phyloP scores from a whole-genome alignment of 37 sponge, comb jelly and placozoan species.

The Petrosia ficiformis region DNA sequence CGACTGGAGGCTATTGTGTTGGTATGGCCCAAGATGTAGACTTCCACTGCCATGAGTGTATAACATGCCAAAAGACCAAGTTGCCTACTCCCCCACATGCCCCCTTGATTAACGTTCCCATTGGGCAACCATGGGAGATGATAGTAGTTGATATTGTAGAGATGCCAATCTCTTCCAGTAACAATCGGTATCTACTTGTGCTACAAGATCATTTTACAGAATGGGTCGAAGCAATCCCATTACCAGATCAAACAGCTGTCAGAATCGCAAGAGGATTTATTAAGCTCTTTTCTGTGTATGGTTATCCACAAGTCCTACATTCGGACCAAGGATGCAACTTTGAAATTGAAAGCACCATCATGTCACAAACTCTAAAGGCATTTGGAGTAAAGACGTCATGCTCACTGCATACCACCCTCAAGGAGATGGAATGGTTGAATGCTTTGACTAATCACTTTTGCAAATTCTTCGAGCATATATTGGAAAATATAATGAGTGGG shows the following conservation, averaged over 20 bases:
- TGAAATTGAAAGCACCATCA: conserved; percentile 34
- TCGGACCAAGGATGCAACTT: conserved; percentile 65
- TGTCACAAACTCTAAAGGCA: conserved; percentile 25
- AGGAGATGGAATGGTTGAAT: conserved; percentile 73
- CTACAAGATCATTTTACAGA: conserved; percentile 59
- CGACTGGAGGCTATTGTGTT: conserved; percentile 48
- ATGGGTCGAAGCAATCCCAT: conserved; percentile 55
- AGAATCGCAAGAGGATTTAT: conserved; percentile 20
- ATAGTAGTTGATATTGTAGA: conserved; percentile 50
- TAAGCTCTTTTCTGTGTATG: conserved; percentile 17
- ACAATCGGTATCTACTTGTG: conserved; percentile 49
- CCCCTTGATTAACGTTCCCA: conserved; percentile 13
- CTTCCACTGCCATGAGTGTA: conserved; percentile 37
- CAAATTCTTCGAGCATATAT: conserved; percentile 51
- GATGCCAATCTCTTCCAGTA: conserved; percentile 35
- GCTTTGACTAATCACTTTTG: conserved; percentile 41
- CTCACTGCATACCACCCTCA: conserved; percentile 56
- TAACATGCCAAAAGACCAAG: conserved; percentile 29
- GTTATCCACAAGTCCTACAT: conserved; percentile 34
- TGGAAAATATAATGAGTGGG: conserved; percentile 50
- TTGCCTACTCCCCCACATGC: conserved; percentile 10
- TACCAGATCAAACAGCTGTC: conserved; percentile 46
- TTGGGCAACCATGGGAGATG: conserved; percentile 39
- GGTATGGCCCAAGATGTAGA: conserved; percentile 37
- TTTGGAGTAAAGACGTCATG: conserved; percentile 50